phyloP scores from a whole-genome alignment of 1,140 invertebrate genomes.

The Cephus cinctus region DNA sequence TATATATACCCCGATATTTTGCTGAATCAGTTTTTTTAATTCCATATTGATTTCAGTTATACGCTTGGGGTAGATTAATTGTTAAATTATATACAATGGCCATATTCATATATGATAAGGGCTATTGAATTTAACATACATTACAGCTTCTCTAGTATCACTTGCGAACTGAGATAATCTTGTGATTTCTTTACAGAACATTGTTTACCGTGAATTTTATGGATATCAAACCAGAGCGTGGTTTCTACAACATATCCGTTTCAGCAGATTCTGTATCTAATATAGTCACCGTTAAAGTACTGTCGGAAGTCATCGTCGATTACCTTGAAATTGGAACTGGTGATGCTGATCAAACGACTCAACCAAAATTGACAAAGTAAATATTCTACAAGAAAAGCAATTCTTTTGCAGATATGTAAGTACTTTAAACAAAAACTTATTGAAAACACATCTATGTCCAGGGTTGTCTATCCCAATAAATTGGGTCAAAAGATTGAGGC shows the following conservation, averaged over 20 bases:
- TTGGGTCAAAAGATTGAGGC: slow-evolving; percentile 69
- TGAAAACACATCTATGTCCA: slow-evolving; percentile 32
- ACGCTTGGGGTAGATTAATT: slow-evolving; percentile 49
- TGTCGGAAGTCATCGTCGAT: slow-evolving; percentile 73
- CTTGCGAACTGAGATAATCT: neutral
- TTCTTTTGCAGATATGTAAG: neutral
- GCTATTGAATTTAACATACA: slow-evolving; percentile 22
- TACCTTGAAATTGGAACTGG: slow-evolving; percentile 85
- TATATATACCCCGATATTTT: slow-evolving; percentile 44
- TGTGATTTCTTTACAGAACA: slow-evolving; percentile 50
- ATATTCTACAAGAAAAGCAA: slow-evolving; percentile 14
- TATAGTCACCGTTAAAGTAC: slow-evolving; percentile 70
- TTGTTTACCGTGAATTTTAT: slow-evolving; percentile 80
- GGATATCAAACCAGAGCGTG: slow-evolving; percentile 75
- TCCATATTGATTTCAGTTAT: slow-evolving; percentile 44
- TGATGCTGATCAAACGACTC: slow-evolving; percentile 84
- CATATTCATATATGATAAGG: slow-evolving; percentile 11
- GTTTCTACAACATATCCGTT: slow-evolving; percentile 80
- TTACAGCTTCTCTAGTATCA: slow-evolving; percentile 1
- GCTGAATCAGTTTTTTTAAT: slow-evolving; percentile 30
- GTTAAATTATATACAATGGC: slow-evolving; percentile 24
- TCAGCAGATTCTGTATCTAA: slow-evolving; percentile 66
- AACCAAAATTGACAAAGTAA: slow-evolving; percentile 73
- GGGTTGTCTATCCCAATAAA: slow-evolving; percentile 72
- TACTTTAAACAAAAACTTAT: neutral